phyloP scores from a whole-genome alignment of 2,888 invertebrate genomes.

The Hyles lineata region DNA sequence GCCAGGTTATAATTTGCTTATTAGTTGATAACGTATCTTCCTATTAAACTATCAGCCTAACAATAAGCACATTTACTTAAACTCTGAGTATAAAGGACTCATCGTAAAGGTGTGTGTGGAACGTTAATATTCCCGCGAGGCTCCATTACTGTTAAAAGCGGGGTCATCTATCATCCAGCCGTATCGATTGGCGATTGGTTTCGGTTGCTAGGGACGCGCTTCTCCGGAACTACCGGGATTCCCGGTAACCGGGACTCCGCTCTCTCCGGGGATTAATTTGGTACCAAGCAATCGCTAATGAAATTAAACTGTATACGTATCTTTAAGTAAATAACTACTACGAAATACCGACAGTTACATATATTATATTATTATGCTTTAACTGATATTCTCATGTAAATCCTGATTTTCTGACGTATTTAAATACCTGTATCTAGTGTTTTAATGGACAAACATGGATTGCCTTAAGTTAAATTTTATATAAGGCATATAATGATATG shows the following conservation, averaged over 20 bases:
- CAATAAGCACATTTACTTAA: no score
- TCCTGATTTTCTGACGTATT: no score
- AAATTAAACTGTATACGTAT: not conserved
- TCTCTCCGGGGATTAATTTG: not conserved
- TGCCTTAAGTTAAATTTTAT: no score
- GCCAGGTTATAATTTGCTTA: no score
- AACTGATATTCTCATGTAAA: no score
- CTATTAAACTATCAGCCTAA: no score
- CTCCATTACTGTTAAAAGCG: constrained; percentile 33
- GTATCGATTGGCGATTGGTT: constrained; percentile 28
- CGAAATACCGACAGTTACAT: not conserved
- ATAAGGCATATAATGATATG: no score
- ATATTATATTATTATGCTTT: not conserved
- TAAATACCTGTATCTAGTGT: no score
- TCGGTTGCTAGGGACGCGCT: constrained; percentile 21
- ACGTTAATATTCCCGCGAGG: constrained; percentile 10
- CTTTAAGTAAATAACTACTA: not conserved
- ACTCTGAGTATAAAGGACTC: not conserved
- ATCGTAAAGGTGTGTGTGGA: not conserved
- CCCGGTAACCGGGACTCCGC: not conserved
- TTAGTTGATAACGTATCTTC: no score
- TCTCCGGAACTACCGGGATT: not conserved
- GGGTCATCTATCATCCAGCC: constrained; percentile 31
- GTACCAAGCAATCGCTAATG: not conserved
- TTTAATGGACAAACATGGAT: no score